These are phyloP conservation scores for Ecliptopera silaceata DNA, from an alignment of 2,888 invertebrate species.

Conservation along the genomic window DNA sequence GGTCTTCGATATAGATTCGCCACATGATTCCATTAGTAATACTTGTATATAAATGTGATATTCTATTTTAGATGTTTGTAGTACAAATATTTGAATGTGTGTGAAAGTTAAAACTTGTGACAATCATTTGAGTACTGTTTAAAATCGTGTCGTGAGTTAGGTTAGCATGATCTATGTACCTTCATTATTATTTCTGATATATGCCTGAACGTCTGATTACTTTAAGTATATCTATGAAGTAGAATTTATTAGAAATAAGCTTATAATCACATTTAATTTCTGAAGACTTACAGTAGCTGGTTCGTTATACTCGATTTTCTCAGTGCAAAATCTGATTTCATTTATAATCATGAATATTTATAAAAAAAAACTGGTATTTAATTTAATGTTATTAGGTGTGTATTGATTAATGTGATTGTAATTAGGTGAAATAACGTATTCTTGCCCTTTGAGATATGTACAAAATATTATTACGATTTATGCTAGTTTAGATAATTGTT, in stretches of 20 bases:
- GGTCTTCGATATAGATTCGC: slow-evolving; percentile 82
- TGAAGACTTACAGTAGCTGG: not conserved
- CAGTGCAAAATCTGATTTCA: no score
- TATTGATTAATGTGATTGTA: no score
- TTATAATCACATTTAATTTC: not conserved
- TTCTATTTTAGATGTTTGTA: slow-evolving; percentile 28
- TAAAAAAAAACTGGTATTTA: no score
- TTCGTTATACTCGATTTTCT: no score
- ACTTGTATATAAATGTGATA: slow-evolving; percentile 24
- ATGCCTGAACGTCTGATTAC: not conserved
- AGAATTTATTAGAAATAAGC: not conserved
- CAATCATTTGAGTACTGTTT: no score
- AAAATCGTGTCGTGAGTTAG: not conserved
- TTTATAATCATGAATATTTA: not conserved
- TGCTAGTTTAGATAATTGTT: not conserved
- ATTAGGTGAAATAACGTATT: not conserved
- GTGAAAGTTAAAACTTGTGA: slow-evolving; percentile 29
- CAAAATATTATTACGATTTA: not conserved
- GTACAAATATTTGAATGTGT: slow-evolving; percentile 32
- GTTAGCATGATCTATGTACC: not conserved
- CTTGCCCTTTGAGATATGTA: slow-evolving; percentile 8
- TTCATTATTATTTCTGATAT: not conserved
- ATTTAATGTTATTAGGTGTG: no score
- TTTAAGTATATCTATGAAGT: not conserved
- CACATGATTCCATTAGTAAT: slow-evolving; percentile 55